Conservation (phyloP, 2,797 vertebrate genomes). For the Phalloptychus januarius region DNA sequence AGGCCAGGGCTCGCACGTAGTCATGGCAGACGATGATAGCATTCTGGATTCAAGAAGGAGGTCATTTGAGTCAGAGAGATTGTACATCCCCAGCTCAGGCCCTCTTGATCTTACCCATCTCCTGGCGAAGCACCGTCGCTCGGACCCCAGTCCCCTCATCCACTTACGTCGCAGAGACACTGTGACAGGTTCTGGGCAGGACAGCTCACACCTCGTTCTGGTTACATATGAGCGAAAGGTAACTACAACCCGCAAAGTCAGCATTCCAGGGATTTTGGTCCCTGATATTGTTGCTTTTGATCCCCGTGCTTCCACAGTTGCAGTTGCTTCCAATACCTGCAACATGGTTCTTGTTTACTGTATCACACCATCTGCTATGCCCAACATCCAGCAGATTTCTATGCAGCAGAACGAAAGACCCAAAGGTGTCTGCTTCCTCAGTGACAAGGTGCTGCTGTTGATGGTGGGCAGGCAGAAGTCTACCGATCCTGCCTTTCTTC, state of each 20-base stretch:
- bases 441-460: constrained; percentile 86
- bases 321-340: constrained; percentile 91
- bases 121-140: constrained; percentile 79
- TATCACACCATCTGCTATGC: constrained; percentile 83
- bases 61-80: constrained; percentile 77
- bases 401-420: constrained; percentile 89
- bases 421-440: constrained; percentile 93
- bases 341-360: constrained; percentile 90
- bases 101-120: constrained; percentile 89
- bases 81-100: constrained; percentile 74
- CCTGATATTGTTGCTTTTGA: constrained; percentile 93
- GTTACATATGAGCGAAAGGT: constrained; percentile 90
- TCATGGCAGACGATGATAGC: constrained; percentile 69
- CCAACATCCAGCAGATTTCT: constrained; percentile 90
- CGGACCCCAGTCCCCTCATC: constrained; percentile 86
- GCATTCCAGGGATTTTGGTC: constrained; percentile 91
- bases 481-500: constrained; percentile 87
- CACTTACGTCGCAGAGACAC: constrained; percentile 85
- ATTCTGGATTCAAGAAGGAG: constrained; percentile 75
- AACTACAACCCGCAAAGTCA: constrained; percentile 88
- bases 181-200: constrained; percentile 86
- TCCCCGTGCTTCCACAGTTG: constrained; percentile 82
- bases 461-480: constrained; percentile 90
- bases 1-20: constrained; percentile 58
- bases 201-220: constrained; percentile 91